Evolutionary conservation across 2,113 vertebrate genomes (phyloP).

Genomic region (Cynopterus brachyotis): DNA sequence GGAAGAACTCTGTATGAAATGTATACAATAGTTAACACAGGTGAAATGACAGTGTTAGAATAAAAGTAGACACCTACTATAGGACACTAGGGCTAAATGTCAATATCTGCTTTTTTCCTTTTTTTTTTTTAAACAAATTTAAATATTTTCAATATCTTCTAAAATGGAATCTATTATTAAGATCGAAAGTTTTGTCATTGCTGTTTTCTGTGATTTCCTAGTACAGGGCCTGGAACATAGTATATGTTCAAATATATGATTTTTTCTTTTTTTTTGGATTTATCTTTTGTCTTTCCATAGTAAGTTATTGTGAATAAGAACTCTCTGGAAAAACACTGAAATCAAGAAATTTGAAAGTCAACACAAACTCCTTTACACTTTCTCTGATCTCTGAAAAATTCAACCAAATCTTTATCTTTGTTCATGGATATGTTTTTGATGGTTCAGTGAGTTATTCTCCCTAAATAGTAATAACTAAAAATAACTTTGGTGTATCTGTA

Average conservation of each 20-base stretch:
- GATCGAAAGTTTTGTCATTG: background rate
- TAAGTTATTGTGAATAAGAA: constrained; percentile 27
- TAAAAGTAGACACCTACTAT: background rate
- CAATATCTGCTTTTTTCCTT: background rate
- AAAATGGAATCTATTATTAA: background rate
- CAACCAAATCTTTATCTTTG: constrained; percentile 1
- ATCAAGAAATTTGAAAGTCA: constrained; percentile 41
- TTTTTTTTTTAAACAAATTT: background rate
- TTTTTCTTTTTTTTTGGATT: background rate
- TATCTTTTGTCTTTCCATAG: background rate
- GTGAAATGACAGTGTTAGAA: background rate
- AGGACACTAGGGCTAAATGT: background rate
- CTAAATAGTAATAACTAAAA: constrained; percentile 8
- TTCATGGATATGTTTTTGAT: background rate
- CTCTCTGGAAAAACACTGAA: background rate
- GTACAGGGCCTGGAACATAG: background rate
- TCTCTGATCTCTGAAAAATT: constrained; percentile 13
- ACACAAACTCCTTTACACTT: background rate
- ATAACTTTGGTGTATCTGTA: background rate
- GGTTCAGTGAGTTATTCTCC: background rate
- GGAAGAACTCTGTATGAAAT: background rate
- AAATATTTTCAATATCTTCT: constrained; percentile 37
- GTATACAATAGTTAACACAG: background rate
- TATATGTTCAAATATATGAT: background rate
- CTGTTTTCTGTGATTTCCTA: background rate